phyloP scores from a whole-genome alignment of 2,113 vertebrate species.

The Tenebrosternarchus preto region DNA sequence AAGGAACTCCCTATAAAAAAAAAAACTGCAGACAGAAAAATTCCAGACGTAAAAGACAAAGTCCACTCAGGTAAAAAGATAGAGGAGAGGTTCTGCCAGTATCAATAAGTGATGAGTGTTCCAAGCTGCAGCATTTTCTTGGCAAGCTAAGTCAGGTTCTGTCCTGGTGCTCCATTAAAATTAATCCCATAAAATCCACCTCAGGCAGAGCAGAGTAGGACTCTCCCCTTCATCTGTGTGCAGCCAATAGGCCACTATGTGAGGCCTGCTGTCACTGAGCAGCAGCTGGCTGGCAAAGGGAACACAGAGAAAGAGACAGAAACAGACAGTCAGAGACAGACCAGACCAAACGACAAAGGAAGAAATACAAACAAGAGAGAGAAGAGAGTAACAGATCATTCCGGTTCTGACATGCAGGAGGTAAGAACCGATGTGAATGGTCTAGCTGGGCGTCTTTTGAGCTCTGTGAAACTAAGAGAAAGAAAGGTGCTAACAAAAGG shows the following conservation, averaged over 20 bases:
- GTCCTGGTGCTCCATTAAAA: constrained; percentile 47
- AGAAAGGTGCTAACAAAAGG: neutral
- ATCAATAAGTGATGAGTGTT: constrained; percentile 50
- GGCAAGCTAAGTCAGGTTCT: constrained; percentile 32
- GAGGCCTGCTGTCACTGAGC: constrained; percentile 31
- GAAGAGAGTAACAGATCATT: neutral
- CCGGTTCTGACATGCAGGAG: neutral
- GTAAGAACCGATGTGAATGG: neutral
- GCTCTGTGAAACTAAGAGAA: neutral
- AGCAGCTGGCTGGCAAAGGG: constrained; percentile 8
- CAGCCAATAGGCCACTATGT: constrained; percentile 44
- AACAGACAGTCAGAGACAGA: neutral
- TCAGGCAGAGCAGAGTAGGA: constrained; percentile 33
- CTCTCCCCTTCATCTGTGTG: constrained; percentile 48
- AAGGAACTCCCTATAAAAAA: neutral
- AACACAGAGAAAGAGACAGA: neutral
- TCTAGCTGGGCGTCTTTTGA: neutral
- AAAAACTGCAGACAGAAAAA: neutral
- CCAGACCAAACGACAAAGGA: neutral
- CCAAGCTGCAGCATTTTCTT: constrained; percentile 20
- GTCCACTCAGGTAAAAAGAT: neutral
- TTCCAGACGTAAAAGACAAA: neutral
- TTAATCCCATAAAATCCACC: constrained; percentile 55
- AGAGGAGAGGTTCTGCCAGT: constrained; percentile 13
- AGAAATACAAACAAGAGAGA: neutral